Base-by-base conservation (phyloP, 2,888 invertebrate genomes). In the Enchytraeus crypticus region DNA sequence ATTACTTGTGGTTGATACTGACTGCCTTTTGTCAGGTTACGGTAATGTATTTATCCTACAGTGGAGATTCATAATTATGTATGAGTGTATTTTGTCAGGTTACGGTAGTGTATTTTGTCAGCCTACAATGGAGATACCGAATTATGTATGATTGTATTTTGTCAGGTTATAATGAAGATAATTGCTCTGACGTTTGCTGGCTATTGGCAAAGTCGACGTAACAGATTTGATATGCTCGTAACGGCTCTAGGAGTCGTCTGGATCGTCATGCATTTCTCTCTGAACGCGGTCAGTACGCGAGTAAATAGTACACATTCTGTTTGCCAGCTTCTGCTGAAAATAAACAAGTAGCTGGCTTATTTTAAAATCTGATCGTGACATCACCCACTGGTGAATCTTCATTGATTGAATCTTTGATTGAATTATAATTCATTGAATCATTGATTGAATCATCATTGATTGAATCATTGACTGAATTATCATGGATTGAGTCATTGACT, bases 131-230 rank as follows among this genome's bases (percentile, higher is more conserved):
- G n/a, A n/a, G n/a, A n/a, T n/a, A n/a, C n/a, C n/a, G n/a, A n/a
- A n/a, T n/a, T n/a, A n/a, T n/a, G n/a, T n/a, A n/a, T n/a, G n/a
- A n/a, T n/a, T n/a, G n/a, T n/a, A n/a, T n/a, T n/a, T n/a, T n/a
- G n/a, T 38, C 38, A 79, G 80, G 96, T 97, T 43, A 84, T 96
- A 18, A 89, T 99, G 86, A 99, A 99, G 83, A 91, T 92, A 76
- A 91, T 97, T 66, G 98, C 98, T 0, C 93, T 98, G 81, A 96
- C 96, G 2, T 90, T 93, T 34, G 85, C 91, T 71, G 98, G 98
- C 57, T 99, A 98, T 82, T 92, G 97, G 89, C 97, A 98, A 80
- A 93, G 93, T 64, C 84, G 96, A 71, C 85, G 98, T 71, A 99
- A 98, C 82, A 84, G 97, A 73, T 95, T 97, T 80, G 98, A 99